Conservation (phyloP, 2,797 vertebrate species). For the Peromyscus melanophrys region DNA sequence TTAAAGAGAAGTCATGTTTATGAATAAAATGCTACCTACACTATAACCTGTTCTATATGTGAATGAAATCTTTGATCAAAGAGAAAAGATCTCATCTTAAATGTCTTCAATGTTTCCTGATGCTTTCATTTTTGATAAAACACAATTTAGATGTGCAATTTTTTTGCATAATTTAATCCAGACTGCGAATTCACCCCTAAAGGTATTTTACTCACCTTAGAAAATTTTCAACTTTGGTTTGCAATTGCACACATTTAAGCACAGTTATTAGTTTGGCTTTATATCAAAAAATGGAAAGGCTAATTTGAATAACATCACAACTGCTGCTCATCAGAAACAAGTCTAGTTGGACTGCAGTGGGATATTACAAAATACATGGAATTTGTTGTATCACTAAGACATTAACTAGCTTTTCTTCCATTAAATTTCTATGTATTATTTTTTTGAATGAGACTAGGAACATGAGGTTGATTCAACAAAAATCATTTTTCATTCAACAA, state of each 20-base stretch:
- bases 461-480: not conserved
- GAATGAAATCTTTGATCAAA: not conserved
- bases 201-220: not conserved
- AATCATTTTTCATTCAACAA: too few species aligned
- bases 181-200: not conserved
- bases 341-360: not conserved
- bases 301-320: not conserved
- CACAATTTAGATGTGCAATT: not conserved
- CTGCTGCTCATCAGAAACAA: not conserved
- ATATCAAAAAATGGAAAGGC: not conserved
- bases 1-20: not conserved
- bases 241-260: not conserved
- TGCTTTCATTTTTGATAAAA: constrained; percentile 22
- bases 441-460: not conserved
- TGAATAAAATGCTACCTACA: not conserved
- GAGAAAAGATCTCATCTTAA: not conserved
- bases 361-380: not conserved
- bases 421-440: not conserved
- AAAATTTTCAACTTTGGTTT: constrained; percentile 11
- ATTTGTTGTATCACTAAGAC: too few species aligned
- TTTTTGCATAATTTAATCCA: not conserved
- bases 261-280: not conserved
- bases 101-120: not conserved
- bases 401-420: not conserved
- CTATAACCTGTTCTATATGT: not conserved